These are phyloP conservation scores for Apodemia mormo DNA, from an alignment of 2,888 invertebrate genomes.

Conservation along the genomic window DNA sequence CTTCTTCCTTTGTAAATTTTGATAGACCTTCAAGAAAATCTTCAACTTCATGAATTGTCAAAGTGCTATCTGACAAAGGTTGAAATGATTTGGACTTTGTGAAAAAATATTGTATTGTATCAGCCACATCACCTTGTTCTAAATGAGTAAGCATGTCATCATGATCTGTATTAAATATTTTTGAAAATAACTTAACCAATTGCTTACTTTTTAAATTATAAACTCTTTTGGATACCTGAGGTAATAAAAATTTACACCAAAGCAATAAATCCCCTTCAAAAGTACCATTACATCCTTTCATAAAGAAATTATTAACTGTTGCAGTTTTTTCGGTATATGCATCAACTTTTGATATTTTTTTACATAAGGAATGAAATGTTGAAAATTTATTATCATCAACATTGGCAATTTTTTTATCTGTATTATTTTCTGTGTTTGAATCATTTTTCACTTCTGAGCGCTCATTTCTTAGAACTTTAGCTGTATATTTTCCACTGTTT, in stretches of 20 bases:
- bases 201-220: conserved; percentile 97
- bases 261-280: conserved; percentile 90
- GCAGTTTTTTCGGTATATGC: conserved; percentile 92
- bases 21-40: conserved; percentile 87
- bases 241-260: conserved; percentile 92
- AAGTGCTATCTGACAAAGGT: conserved; percentile 84
- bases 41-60: conserved; percentile 90
- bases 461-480: conserved; percentile 65
- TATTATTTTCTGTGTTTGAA: conserved; percentile 28
- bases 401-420: conserved; percentile 35
- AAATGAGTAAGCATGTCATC: conserved; percentile 92
- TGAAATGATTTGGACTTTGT: conserved; percentile 81
- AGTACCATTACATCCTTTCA: conserved; percentile 80
- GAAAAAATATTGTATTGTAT: conserved; percentile 91
- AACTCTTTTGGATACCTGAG: conserved; percentile 90
- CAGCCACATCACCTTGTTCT: conserved; percentile 94
- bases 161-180: conserved; percentile 87
- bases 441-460: conserved; percentile 34
- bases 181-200: conserved; percentile 92
- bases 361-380: conserved; percentile 89
- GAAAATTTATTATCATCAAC: conserved; percentile 87
- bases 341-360: conserved; percentile 87
- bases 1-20: conserved; percentile 91
- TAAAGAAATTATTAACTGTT: conserved; percentile 85
- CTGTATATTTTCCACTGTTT: conserved; percentile 71